phyloP scores from a whole-genome alignment of 2,888 invertebrate genomes.

The Trisateles emortualis region DNA sequence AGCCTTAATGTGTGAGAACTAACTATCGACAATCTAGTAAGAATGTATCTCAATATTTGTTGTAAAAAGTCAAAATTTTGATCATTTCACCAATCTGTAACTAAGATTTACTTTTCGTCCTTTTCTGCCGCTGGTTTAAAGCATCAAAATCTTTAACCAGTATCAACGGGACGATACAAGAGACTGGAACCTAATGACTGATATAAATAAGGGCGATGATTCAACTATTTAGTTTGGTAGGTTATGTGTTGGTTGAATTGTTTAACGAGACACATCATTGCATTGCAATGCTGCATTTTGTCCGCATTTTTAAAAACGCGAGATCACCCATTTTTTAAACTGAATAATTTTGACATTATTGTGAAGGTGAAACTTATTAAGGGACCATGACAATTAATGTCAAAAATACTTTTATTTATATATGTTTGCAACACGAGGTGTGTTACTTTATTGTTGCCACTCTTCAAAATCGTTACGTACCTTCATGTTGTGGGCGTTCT shows the following conservation, averaged over 20 bases:
- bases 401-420: too few relatives aligned
- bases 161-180: conserved; percentile 76
- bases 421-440: too few relatives aligned
- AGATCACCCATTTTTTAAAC: background rate
- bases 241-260: conserved; percentile 15
- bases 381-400: too few relatives aligned
- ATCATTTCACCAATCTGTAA: conserved; percentile 56
- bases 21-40: background rate
- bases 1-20: background rate
- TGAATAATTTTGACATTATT: background rate
- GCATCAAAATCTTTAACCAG: conserved; percentile 72
- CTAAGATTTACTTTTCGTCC: conserved; percentile 73
- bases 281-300: conserved; percentile 40
- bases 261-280: conserved; percentile 23
- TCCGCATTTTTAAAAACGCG: background rate
- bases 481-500: conserved; percentile 99
- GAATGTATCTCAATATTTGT: conserved; percentile 65
- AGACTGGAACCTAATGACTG: background rate
- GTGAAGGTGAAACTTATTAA: background rate
- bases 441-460: too few relatives aligned
- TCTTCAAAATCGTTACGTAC: conserved; percentile 56
- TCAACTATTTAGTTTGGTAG: too few relatives aligned
- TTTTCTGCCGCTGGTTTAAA: conserved; percentile 81
- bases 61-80: conserved; percentile 56
- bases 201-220: conserved; percentile 6